phyloP scores from a whole-genome alignment of 2,888 invertebrate genomes.

The Pyrrhia umbra region DNA sequence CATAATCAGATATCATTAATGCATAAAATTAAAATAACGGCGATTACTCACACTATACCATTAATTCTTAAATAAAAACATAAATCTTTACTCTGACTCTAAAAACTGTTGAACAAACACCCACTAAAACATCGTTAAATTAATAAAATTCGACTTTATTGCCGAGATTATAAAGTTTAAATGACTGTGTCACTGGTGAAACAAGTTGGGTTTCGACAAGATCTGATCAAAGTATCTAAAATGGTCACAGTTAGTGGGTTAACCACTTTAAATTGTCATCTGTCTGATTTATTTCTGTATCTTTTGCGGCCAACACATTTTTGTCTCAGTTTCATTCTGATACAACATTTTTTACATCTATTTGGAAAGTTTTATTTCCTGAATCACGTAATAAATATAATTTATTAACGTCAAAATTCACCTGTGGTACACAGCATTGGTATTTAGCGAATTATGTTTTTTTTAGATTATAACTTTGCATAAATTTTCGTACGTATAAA shows the following conservation, averaged over 20 bases:
- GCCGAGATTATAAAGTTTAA: conserved; percentile 60
- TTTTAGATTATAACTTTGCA: neutral
- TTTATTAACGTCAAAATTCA: conserved; percentile 55
- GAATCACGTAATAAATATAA: conserved; percentile 61
- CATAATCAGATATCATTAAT: conserved; percentile 80
- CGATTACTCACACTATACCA: conserved; percentile 85
- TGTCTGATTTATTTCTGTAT: conserved; percentile 90
- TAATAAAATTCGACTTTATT: conserved; percentile 75
- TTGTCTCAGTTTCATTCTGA: conserved; percentile 76
- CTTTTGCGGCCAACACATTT: conserved; percentile 88
- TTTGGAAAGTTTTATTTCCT: conserved; percentile 69
- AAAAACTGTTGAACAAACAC: conserved; percentile 87
- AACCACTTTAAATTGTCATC: conserved; percentile 91
- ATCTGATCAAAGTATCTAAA: conserved; percentile 90
- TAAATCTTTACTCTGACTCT: conserved; percentile 86
- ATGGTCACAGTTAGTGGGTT: conserved; percentile 91
- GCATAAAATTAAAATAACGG: conserved; percentile 87
- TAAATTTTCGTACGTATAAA: neutral
- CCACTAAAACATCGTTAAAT: conserved; percentile 75
- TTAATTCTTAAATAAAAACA: conserved; percentile 90
- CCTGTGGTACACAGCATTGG: conserved; percentile 29
- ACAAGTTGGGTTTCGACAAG: conserved; percentile 85
- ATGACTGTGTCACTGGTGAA: conserved; percentile 61
- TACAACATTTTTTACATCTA: conserved; percentile 66
- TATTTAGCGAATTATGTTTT: conserved; percentile 23